These are phyloP conservation scores for Amphibalanus amphitrite DNA, from an alignment of 1,140 invertebrate genomes.

Conservation along the genomic window DNA sequence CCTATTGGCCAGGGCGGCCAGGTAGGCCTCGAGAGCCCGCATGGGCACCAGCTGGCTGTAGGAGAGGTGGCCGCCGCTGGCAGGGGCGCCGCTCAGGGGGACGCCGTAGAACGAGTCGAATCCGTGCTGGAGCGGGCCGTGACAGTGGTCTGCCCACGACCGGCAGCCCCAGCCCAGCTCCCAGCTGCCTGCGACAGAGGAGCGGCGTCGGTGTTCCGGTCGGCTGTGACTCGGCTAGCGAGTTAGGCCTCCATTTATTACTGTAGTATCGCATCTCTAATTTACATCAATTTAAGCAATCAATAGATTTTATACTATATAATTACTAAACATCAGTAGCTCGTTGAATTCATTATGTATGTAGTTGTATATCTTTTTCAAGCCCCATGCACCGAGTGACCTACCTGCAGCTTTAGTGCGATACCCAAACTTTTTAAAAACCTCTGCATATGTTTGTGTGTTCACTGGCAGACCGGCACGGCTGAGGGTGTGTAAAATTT, in stretches of 20 bases:
- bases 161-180: constrained; percentile 26
- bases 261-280: too few species aligned
- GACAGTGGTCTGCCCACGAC: constrained; percentile 19
- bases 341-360: too few species aligned
- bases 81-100: constrained; percentile 12
- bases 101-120: constrained; percentile 31
- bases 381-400: too few species aligned
- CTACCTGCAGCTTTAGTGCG: not conserved
- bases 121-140: constrained; percentile 29
- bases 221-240: too few species aligned
- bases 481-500: not conserved
- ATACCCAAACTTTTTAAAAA: not conserved
- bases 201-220: too few species aligned
- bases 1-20: not conserved
- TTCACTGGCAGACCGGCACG: not conserved
- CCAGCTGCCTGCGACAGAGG: constrained; percentile 21
- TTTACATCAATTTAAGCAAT: too few species aligned
- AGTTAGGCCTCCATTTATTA: too few species aligned
- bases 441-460: not conserved
- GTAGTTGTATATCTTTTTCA: too few species aligned
- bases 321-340: too few species aligned
- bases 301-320: too few species aligned
- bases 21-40: not conserved
- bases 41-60: not conserved
- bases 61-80: not conserved